Evolutionary conservation across 2,797 vertebrate genomes (phyloP).

Genomic region (Microchirus variegatus): DNA sequence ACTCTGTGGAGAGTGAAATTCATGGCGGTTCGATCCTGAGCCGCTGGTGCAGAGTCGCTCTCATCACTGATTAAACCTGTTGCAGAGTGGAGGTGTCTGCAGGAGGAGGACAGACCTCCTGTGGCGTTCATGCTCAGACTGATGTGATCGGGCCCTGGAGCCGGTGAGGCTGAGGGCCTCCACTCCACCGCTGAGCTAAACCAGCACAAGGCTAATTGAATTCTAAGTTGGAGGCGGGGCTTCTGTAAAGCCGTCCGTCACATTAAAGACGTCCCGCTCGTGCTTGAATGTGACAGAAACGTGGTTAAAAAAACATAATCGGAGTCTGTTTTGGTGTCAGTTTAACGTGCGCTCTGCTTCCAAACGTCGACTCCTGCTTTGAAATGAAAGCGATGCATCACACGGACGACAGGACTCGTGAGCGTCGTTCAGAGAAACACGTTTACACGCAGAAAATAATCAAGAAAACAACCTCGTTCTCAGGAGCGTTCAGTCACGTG

Average conservation of each 20-base stretch:
- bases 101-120: background rate
- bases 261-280: background rate
- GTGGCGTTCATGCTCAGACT: conserved; percentile 21
- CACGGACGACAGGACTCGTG: no score
- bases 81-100: conserved; percentile 6
- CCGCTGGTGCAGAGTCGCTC: background rate
- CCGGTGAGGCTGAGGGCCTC: background rate
- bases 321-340: background rate
- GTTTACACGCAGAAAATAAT: no score
- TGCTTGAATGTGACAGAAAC: background rate
- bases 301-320: background rate
- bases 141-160: conserved; percentile 26
- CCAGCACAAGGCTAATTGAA: conserved; percentile 41
- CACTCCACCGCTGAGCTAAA: conserved; percentile 9
- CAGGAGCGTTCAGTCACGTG: no score
- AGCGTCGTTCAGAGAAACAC: background rate
- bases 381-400: conserved; percentile 9
- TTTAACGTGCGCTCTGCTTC: background rate
- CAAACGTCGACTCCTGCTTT: background rate
- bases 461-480: no score
- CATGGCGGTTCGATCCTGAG: conserved; percentile 6
- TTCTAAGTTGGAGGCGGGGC: conserved; percentile 14
- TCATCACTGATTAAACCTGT: conserved; percentile 39
- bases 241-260: conserved; percentile 16
- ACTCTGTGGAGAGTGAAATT: background rate